Percentiles rank a stretch among this genome's conserved stretches.
Evolutionary conservation across 1,140 invertebrate genomes (phyloP).

Genomic region (Copidosoma floridanum): DNA sequence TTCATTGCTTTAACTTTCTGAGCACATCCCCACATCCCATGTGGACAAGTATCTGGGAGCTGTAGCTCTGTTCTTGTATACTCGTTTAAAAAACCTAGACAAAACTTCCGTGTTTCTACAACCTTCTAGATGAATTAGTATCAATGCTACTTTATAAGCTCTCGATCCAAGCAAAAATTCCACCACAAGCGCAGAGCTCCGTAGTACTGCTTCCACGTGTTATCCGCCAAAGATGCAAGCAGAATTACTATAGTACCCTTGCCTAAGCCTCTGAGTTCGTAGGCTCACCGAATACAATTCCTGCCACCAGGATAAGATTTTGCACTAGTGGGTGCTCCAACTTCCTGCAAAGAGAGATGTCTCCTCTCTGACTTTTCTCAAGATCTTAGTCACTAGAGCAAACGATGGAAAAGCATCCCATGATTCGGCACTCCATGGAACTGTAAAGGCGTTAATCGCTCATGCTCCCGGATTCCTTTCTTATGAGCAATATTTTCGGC

Average conservation of each 20-base stretch:
- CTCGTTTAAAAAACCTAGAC: conserved; percentile 32
- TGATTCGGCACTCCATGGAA: not conserved
- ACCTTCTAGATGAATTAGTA: conserved; percentile 8
- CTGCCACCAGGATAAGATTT: conserved; percentile 15
- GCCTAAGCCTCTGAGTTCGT: no score
- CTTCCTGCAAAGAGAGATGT: no score
- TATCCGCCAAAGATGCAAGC: no score
- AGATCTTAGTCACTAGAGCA: conserved; percentile 1
- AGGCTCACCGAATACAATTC: conserved; percentile 5
- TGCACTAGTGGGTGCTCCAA: no score
- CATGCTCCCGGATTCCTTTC: conserved; percentile 23
- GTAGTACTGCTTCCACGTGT: no score
- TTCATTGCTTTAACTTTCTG: conserved; percentile 16
- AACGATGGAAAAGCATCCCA: conserved; percentile 26
- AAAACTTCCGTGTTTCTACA: conserved; percentile 20
- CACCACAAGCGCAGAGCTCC: conserved; percentile 13
- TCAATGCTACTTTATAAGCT: conserved; percentile 16
- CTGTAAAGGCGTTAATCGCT: conserved; percentile 34
- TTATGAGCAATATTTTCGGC: conserved; percentile 19
- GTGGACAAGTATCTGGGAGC: conserved; percentile 34
- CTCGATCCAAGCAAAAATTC: not conserved
- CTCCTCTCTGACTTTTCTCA: conserved; percentile 17
- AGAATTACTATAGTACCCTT: no score
- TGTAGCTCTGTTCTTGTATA: conserved; percentile 32
- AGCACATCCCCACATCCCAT: conserved; percentile 36